Conservation (phyloP, 2,888 invertebrate species). For the Marronus borbonicus region DNA sequence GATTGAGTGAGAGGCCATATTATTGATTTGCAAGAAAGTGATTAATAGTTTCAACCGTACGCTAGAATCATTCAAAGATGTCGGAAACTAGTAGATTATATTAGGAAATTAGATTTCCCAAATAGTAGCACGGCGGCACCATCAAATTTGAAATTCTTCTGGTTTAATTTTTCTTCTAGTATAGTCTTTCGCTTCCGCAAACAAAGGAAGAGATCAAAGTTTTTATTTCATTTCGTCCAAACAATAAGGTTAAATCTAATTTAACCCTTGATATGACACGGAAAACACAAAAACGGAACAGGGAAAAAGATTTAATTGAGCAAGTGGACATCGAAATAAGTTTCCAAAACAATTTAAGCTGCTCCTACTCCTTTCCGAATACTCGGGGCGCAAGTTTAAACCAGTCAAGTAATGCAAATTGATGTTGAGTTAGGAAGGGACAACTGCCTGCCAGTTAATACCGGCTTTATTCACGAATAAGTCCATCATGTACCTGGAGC, state of each 20-base stretch:
- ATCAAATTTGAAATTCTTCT: too few species aligned
- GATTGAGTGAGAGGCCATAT: conserved; percentile 23
- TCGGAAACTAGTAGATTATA: too few species aligned
- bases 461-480: conserved; percentile 57
- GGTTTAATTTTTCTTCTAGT: too few species aligned
- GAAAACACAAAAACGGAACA: conserved; percentile 8
- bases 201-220: too few species aligned
- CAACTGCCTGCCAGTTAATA: conserved; percentile 56
- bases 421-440: conserved; percentile 51
- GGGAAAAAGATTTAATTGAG: conserved; percentile 49
- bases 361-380: conserved; percentile 44
- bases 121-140: too few species aligned
- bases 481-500: conserved; percentile 55
- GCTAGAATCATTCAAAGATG: conserved; percentile 7
- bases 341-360: conserved; percentile 51
- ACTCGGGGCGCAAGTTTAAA: conserved; percentile 51
- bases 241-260: not conserved
- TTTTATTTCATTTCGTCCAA: too few species aligned
- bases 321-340: conserved; percentile 51
- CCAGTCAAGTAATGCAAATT: conserved; percentile 52
- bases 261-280: not conserved
- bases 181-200: too few species aligned
- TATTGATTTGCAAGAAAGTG: conserved; percentile 35
- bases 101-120: too few species aligned
- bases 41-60: conserved; percentile 24